A percentile compares a stretch with the other conserved stretches of the same genome.
Conservation (phyloP, 2,797 vertebrate species). For the Urophycis tenuis region DNA sequence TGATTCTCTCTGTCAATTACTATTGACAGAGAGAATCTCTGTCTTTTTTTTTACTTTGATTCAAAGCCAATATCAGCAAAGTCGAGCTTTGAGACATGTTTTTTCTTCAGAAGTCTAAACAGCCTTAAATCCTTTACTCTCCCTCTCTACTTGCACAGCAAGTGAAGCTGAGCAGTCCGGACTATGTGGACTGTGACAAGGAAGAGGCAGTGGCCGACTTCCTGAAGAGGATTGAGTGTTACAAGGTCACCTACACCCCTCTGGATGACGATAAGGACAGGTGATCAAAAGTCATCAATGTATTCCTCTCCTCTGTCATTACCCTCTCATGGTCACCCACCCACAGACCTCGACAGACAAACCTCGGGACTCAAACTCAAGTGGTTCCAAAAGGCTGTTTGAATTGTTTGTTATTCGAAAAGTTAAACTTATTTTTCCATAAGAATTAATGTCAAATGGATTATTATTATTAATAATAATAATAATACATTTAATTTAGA, state of each 20-base stretch:
- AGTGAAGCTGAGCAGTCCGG: slow-evolving; percentile 89
- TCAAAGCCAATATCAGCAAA: neutral
- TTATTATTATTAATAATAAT: too few species aligned
- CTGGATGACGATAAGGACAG: slow-evolving; percentile 81
- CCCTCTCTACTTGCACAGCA: slow-evolving; percentile 61
- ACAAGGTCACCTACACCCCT: slow-evolving; percentile 78
- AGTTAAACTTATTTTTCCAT: too few species aligned
- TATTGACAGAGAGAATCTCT: neutral
- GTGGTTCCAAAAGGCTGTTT: too few species aligned
- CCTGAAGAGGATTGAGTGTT: slow-evolving; percentile 85
- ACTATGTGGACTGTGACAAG: slow-evolving; percentile 78
- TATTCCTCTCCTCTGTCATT: too few species aligned
- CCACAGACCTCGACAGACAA: too few species aligned
- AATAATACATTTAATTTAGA: too few species aligned
- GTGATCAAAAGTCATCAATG: slow-evolving; percentile 49
- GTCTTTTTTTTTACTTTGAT: neutral
- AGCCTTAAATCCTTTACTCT: neutral
- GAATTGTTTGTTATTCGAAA: too few species aligned
- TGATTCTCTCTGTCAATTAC: neutral
- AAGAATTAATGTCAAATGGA: too few species aligned
- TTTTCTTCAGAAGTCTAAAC: neutral
- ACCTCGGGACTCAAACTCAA: too few species aligned
- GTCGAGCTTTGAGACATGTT: too few species aligned
- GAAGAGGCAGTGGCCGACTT: slow-evolving; percentile 84
- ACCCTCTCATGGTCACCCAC: neutral